These are phyloP conservation scores for Ruditapes philippinarum DNA, from an alignment of 1,140 invertebrate species.

Conservation along the genomic window DNA sequence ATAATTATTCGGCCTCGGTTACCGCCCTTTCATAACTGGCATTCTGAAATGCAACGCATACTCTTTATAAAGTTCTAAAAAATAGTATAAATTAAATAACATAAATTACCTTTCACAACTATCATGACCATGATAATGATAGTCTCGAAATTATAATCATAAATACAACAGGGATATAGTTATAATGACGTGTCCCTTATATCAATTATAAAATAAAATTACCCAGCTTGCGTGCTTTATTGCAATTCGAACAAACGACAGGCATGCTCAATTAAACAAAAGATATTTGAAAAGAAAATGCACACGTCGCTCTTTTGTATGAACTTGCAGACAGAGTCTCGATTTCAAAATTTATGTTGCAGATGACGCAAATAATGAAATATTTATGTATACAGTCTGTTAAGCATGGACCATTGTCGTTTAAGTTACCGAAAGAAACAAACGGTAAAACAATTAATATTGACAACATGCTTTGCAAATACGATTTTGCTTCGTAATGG, in stretches of 20 bases:
- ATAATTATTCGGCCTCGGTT: too few relatives aligned
- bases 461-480: not conserved
- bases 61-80: too few relatives aligned
- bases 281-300: not conserved
- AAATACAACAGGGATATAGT: too few relatives aligned
- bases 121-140: too few relatives aligned
- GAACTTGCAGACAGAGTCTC: not conserved
- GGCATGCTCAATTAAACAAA: not conserved
- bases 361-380: slow-evolving; percentile 6
- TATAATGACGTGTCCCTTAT: too few relatives aligned
- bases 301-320: not conserved
- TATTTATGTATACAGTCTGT: not conserved
- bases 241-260: not conserved
- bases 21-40: too few relatives aligned
- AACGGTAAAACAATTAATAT: not conserved
- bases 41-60: too few relatives aligned
- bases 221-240: not conserved
- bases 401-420: not conserved
- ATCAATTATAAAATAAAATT: not conserved
- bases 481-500: not conserved
- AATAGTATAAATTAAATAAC: too few relatives aligned
- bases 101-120: too few relatives aligned
- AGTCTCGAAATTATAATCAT: too few relatives aligned
- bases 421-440: not conserved
- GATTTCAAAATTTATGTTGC: not conserved